These are phyloP conservation scores for Aplodontia rufa DNA, from an alignment of 2,113 vertebrate genomes.

Conservation along the genomic window DNA sequence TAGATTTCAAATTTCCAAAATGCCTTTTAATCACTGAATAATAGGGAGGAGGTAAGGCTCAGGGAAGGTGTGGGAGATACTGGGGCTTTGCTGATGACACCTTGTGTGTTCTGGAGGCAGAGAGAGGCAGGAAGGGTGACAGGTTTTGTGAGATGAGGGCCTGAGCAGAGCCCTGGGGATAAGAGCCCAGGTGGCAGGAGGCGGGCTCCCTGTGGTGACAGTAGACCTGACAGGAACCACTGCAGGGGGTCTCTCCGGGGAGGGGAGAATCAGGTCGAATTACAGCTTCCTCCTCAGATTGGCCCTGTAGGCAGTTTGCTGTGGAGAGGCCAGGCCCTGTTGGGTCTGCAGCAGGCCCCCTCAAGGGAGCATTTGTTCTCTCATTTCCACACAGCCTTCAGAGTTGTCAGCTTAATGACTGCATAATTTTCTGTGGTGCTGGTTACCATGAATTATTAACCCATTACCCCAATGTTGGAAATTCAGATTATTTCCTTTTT, in stretches of 20 bases:
- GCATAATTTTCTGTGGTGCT: constrained; percentile 20
- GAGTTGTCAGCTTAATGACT: constrained; percentile 44
- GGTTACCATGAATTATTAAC: constrained; percentile 67
- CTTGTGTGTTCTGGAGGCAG: background rate
- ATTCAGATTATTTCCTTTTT: background rate
- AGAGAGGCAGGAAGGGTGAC: background rate
- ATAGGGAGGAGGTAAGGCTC: background rate
- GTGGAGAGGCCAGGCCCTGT: background rate
- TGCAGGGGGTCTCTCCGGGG: background rate
- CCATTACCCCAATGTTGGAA: background rate
- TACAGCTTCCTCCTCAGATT: background rate
- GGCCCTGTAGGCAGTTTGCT: background rate
- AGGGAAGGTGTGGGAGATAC: background rate
- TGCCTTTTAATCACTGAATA: background rate
- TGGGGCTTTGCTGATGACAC: background rate
- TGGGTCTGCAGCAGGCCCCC: background rate
- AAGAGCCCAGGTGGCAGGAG: background rate
- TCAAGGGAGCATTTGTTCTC: background rate
- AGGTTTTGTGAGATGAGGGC: background rate
- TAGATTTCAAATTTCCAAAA: background rate
- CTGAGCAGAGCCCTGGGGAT: background rate
- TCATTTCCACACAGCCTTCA: constrained; percentile 32
- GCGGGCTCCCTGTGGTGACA: background rate
- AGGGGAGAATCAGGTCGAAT: constrained; percentile 46
- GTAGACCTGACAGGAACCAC: background rate